These are phyloP conservation scores for Scylla paramamosain DNA, from an alignment of 1,140 invertebrate species.

Conservation along the genomic window DNA sequence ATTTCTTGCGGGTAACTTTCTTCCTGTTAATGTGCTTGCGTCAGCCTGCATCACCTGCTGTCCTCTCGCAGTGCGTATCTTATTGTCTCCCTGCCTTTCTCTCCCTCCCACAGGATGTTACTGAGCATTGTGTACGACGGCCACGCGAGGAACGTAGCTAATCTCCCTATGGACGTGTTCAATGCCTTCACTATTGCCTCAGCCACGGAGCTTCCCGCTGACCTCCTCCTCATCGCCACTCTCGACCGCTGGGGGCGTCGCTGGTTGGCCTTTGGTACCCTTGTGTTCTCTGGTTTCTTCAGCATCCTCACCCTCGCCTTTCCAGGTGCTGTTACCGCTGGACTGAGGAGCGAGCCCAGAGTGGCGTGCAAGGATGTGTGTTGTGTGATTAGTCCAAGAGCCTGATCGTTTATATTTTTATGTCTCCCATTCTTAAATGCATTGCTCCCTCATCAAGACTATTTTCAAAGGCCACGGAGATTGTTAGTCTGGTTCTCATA, in stretches of 20 bases:
- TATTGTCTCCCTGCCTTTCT: too few species aligned
- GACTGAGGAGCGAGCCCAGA: not conserved
- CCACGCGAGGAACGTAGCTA: slow-evolving; percentile 90
- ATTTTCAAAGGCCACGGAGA: too few species aligned
- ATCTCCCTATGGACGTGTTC: slow-evolving; percentile 88
- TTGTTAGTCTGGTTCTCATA: too few species aligned
- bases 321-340: slow-evolving; percentile 80
- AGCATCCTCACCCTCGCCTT: slow-evolving; percentile 88
- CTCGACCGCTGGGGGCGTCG: slow-evolving; percentile 91
- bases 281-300: slow-evolving; percentile 89
- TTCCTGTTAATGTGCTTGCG: too few species aligned
- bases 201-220: slow-evolving; percentile 90
- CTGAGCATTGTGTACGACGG: slow-evolving; percentile 93
- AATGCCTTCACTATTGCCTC: slow-evolving; percentile 91
- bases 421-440: too few species aligned
- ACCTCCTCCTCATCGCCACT: slow-evolving; percentile 89
- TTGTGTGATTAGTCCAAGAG: too few species aligned
- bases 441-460: too few species aligned
- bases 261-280: slow-evolving; percentile 89
- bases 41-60: too few species aligned
- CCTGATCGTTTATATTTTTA: too few species aligned
- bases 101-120: slow-evolving; percentile 84
- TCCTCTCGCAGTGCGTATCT: too few species aligned
- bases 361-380: too few species aligned
- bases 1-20: too few species aligned